phyloP scores from a whole-genome alignment of 2,888 invertebrate genomes.

The Drosophila setosimentum region DNA sequence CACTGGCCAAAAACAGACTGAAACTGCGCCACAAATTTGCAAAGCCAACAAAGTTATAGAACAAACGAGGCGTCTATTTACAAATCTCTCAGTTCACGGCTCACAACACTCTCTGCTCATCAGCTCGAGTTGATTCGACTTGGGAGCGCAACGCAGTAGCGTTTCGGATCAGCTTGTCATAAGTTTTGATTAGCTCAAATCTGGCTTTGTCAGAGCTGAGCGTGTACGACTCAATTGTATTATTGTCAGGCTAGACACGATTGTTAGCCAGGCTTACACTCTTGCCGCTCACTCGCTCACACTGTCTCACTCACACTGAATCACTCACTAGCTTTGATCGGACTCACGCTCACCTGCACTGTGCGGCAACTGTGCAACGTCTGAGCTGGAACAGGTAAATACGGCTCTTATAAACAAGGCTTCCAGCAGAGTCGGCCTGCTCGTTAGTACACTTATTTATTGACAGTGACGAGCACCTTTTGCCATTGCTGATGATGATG shows the following conservation, averaged over 20 bases:
- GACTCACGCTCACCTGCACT: conserved; percentile 61
- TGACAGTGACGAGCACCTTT: conserved; percentile 53
- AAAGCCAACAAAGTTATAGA: conserved; percentile 58
- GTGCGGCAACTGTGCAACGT: conserved; percentile 64
- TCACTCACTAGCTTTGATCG: conserved; percentile 35
- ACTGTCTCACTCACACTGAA: conserved; percentile 17
- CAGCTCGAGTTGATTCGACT: neutral
- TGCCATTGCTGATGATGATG: conserved; percentile 31
- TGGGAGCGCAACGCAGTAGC: conserved; percentile 5
- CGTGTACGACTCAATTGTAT: conserved; percentile 20
- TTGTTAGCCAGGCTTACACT: conserved; percentile 18
- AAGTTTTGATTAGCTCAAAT: conserved; percentile 15
- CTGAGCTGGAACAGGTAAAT: conserved; percentile 76
- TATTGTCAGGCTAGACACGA: conserved; percentile 15
- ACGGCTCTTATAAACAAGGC: conserved; percentile 75
- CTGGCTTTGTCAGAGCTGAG: conserved; percentile 14
- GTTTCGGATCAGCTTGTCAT: conserved; percentile 28
- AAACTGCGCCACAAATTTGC: conserved; percentile 72
- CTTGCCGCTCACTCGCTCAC: conserved; percentile 4
- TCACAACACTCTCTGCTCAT: conserved; percentile 23
- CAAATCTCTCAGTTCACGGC: conserved; percentile 13
- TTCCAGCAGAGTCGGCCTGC: conserved; percentile 8
- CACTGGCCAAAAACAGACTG: conserved; percentile 51
- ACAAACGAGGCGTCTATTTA: conserved; percentile 42
- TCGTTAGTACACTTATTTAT: conserved; percentile 14